phyloP scores from a whole-genome alignment of 2,797 vertebrate genomes.

The Lophotriccus pileatus region DNA sequence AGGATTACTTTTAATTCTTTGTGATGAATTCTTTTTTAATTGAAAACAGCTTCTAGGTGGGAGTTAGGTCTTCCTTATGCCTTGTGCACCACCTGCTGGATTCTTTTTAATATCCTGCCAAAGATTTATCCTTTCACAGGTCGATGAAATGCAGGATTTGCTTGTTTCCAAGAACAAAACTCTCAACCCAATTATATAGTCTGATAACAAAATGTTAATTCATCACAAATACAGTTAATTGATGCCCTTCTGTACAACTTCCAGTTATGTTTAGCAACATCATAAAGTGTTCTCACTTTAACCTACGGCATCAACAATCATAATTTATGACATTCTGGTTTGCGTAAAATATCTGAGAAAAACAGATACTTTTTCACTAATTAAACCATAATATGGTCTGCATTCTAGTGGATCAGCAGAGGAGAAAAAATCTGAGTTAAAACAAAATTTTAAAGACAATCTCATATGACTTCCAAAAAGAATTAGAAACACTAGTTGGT shows the following conservation, averaged over 20 bases:
- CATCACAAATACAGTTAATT: neutral
- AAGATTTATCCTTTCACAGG: neutral
- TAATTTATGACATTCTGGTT: neutral
- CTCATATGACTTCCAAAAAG: neutral
- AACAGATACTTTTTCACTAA: neutral
- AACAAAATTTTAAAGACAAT: neutral
- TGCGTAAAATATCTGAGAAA: neutral
- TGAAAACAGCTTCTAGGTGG: neutral
- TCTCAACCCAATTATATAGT: neutral
- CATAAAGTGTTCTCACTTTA: neutral
- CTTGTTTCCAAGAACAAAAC: neutral
- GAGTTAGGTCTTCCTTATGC: neutral
- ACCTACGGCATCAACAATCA: neutral
- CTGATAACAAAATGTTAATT: neutral
- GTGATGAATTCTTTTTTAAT: neutral
- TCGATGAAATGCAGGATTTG: neutral
- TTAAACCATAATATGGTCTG: neutral
- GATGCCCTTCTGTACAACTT: neutral
- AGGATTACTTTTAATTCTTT: neutral
- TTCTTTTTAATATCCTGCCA: neutral
- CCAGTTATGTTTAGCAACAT: neutral
- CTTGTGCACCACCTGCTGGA: slow-evolving; percentile 12
- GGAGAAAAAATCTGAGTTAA: neutral
- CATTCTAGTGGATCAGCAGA: neutral
- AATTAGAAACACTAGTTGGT: neutral